Conservation (phyloP, 2,113 vertebrate genomes). For the Tyto alba region DNA sequence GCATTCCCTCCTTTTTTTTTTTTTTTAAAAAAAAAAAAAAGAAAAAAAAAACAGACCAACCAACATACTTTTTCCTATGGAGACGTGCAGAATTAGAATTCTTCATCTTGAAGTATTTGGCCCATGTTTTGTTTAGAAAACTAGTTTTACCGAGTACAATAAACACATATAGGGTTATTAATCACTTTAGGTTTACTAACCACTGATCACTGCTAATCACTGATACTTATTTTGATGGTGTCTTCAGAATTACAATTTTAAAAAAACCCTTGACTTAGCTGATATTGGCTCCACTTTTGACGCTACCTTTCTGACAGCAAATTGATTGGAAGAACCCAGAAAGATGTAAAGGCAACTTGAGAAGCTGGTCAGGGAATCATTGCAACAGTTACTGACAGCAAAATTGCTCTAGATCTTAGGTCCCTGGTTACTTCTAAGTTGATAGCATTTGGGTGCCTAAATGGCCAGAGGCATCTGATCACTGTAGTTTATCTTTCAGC, state of each 20-base stretch:
- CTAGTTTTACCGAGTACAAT: not conserved
- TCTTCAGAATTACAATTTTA: not conserved
- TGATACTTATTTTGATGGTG: not conserved
- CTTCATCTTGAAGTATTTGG: not conserved
- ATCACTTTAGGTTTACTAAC: not conserved
- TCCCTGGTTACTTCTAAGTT: not conserved
- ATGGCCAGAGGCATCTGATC: not conserved
- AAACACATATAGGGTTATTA: not conserved
- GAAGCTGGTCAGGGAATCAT: not conserved
- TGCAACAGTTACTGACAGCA: not conserved
- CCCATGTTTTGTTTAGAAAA: not conserved
- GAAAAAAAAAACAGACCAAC: rapidly evolving
- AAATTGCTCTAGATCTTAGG: not conserved
- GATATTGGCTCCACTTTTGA: not conserved
- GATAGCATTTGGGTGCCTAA: not conserved
- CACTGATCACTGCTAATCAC: not conserved
- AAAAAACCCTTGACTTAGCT: not conserved
- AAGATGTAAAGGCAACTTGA: not conserved
- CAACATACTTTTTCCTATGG: not conserved
- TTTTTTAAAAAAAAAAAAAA: not conserved
- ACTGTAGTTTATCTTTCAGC: not conserved
- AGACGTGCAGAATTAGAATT: not conserved
- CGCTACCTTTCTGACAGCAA: not conserved
- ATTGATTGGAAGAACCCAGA: not conserved
- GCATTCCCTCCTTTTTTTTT: rapidly evolving